These are phyloP conservation scores for Muschampia plurimacula DNA, from an alignment of 2,888 invertebrate genomes.

Conservation along the genomic window DNA sequence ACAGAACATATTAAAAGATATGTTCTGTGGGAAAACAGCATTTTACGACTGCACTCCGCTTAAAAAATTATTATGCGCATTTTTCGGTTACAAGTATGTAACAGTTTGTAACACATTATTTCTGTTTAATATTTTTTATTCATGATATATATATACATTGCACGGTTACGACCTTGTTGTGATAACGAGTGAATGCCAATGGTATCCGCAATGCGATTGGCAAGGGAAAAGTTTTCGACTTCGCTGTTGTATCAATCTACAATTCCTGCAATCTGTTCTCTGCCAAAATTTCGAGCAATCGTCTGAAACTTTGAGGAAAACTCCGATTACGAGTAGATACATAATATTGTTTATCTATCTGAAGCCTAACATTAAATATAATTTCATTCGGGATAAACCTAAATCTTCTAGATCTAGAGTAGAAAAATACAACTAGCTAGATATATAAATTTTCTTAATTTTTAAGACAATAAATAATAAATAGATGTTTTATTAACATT, in stretches of 20 bases:
- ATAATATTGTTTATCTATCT: not conserved
- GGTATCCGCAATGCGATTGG: constrained; percentile 51
- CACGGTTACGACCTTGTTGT: constrained; percentile 40
- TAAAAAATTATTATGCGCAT: not conserved
- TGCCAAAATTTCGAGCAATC: constrained; percentile 27
- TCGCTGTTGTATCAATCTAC: constrained; percentile 22
- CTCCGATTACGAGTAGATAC: not conserved
- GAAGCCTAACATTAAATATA: too few species aligned
- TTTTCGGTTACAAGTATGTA: not conserved
- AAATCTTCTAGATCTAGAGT: too few species aligned
- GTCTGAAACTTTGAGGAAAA: not conserved
- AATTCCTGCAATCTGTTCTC: constrained; percentile 26
- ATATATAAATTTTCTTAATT: too few species aligned
- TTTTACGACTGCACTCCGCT: too few species aligned
- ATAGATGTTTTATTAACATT: too few species aligned
- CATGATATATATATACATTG: not conserved
- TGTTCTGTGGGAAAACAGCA: too few species aligned
- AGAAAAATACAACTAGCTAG: too few species aligned
- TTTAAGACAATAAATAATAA: too few species aligned
- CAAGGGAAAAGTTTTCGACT: constrained; percentile 42
- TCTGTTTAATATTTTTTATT: not conserved
- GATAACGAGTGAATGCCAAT: constrained; percentile 40
- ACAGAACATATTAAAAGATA: too few species aligned
- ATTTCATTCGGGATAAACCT: too few species aligned
- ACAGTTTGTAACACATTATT: not conserved